Percentiles rank a stretch among this genome's conserved stretches.
Evolutionary conservation across 2,113 vertebrate species (phyloP).

Genomic region (Coturnix japonica): DNA sequence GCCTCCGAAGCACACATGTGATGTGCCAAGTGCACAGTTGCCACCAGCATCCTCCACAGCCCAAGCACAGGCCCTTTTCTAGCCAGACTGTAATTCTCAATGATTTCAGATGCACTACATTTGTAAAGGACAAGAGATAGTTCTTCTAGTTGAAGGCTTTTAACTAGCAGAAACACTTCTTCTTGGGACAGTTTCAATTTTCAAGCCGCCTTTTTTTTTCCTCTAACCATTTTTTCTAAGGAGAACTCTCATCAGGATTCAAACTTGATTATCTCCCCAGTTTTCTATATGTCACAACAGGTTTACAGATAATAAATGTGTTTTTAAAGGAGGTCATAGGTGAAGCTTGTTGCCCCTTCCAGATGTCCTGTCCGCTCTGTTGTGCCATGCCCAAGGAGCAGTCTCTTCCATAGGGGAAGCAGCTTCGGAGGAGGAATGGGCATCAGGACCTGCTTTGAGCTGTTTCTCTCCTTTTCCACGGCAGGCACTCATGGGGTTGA

Average conservation of each 20-base stretch:
- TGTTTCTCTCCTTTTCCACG: not conserved
- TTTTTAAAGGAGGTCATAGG: slow-evolving; percentile 42
- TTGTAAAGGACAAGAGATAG: slow-evolving; percentile 26
- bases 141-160: slow-evolving; percentile 61
- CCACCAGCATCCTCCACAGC: slow-evolving; percentile 45
- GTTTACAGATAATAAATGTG: slow-evolving; percentile 62
- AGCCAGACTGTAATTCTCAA: not conserved
- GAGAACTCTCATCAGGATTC: slow-evolving; percentile 33
- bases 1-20: slow-evolving; percentile 89
- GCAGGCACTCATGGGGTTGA: not conserved
- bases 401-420: not conserved
- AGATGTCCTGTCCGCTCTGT: not conserved
- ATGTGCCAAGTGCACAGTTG: not conserved
- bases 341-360: slow-evolving; percentile 9
- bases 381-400: not conserved
- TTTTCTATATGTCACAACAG: slow-evolving; percentile 21
- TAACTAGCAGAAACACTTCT: slow-evolving; percentile 11
- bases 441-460: not conserved
- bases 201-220: not conserved
- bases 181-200: not conserved
- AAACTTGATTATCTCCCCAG: not conserved
- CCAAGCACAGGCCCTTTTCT: slow-evolving; percentile 43
- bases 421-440: slow-evolving; percentile 16
- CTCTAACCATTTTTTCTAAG: slow-evolving; percentile 30
- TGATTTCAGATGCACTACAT: slow-evolving; percentile 15